Conservation (phyloP, 2,113 vertebrate genomes). For the Paracanthobrama guichenoti region DNA sequence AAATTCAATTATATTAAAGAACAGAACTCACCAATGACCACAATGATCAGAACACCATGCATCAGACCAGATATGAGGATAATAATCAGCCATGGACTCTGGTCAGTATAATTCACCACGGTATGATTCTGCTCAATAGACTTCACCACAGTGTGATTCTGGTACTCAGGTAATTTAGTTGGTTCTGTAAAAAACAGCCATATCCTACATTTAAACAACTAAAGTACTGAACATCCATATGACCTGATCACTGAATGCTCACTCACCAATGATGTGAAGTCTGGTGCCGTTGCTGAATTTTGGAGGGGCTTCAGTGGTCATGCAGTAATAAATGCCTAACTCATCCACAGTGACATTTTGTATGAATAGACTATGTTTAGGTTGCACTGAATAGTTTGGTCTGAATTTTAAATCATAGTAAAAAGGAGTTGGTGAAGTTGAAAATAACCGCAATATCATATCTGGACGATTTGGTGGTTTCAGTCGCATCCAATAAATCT, state of each 20-base stretch:
- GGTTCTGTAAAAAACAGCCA: background rate
- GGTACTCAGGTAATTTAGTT: background rate
- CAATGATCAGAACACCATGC: background rate
- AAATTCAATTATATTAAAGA: background rate
- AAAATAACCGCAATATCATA: background rate
- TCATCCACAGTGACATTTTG: constrained; percentile 28
- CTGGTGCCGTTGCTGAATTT: background rate
- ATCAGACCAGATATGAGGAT: background rate
- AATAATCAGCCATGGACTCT: background rate
- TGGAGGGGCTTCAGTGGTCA: background rate
- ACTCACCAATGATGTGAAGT: constrained; percentile 1
- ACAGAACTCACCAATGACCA: background rate
- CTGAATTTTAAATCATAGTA: background rate
- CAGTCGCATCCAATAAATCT: background rate
- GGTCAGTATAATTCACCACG: background rate
- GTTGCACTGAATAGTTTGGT: background rate
- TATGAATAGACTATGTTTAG: background rate
- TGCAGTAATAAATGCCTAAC: constrained; percentile 33
- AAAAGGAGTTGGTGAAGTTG: constrained; percentile 1
- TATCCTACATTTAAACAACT: background rate
- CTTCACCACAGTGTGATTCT: background rate
- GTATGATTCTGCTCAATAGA: background rate
- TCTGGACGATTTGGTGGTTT: background rate
- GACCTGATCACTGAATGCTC: background rate
- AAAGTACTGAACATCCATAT: background rate